These are phyloP conservation scores for Scopus umbretta DNA, from an alignment of 2,113 vertebrate species.

Conservation along the genomic window DNA sequence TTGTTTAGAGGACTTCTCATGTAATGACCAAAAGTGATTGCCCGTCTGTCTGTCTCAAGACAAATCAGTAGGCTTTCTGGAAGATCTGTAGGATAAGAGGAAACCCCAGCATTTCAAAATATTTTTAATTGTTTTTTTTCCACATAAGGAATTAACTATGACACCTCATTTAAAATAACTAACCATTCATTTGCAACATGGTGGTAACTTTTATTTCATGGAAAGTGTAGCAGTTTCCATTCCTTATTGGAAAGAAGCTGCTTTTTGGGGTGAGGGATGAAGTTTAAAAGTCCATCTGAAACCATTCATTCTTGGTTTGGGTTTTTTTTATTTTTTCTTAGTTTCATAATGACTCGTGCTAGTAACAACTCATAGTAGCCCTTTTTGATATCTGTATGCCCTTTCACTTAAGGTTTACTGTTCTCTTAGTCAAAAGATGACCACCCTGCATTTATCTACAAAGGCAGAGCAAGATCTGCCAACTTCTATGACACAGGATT, in stretches of 20 bases:
- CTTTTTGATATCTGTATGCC: background rate
- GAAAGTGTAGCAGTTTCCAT: conserved; percentile 1
- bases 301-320: background rate
- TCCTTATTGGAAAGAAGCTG: background rate
- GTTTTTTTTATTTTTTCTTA: background rate
- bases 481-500: background rate
- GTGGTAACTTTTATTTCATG: conserved; percentile 10
- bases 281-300: background rate
- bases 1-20: background rate
- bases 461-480: background rate
- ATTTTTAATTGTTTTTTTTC: background rate
- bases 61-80: background rate
- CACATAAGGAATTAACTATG: background rate
- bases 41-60: background rate
- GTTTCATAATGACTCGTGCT: background rate
- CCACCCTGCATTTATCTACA: background rate
- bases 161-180: conserved; percentile 4
- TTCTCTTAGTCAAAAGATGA: background rate
- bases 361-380: background rate
- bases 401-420: background rate
- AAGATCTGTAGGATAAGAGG: background rate
- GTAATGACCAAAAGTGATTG: background rate
- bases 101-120: background rate
- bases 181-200: conserved; percentile 15
- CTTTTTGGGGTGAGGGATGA: background rate